Evolutionary conservation across 2,888 invertebrate genomes (phyloP).

Genomic region (Allolobophora icterica): DNA sequence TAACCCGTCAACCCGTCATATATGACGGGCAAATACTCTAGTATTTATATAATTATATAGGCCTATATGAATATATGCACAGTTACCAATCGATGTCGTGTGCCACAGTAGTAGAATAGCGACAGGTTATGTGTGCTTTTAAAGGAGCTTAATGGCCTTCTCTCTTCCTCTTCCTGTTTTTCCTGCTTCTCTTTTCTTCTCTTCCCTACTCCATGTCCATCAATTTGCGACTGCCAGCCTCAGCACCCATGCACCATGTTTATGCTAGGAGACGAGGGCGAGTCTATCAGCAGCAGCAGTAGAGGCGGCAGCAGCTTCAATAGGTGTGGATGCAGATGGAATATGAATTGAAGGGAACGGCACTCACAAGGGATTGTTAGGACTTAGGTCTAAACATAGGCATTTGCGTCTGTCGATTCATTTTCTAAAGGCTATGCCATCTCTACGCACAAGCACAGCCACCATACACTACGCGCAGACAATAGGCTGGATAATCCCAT

Average conservation of each 20-base stretch:
- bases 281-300: slow-evolving; percentile 2
- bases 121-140: not conserved
- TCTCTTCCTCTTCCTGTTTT: not conserved
- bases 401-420: not conserved
- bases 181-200: not conserved
- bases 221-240: not conserved
- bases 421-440: not conserved
- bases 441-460: not conserved
- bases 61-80: too few species aligned
- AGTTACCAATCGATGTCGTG: not conserved
- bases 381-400: not conserved
- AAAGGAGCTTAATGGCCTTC: not conserved
- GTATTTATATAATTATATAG: too few species aligned
- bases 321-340: not conserved
- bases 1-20: too few species aligned
- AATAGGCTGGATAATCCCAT: not conserved
- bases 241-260: not conserved
- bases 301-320: not conserved
- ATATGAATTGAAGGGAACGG: not conserved
- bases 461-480: not conserved
- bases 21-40: too few species aligned
- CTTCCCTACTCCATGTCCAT: not conserved
- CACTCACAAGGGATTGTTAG: not conserved
- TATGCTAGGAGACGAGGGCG: not conserved
- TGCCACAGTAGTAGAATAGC: not conserved